phyloP scores from a whole-genome alignment of 2,113 vertebrate species.

The Talpa occidentalis region DNA sequence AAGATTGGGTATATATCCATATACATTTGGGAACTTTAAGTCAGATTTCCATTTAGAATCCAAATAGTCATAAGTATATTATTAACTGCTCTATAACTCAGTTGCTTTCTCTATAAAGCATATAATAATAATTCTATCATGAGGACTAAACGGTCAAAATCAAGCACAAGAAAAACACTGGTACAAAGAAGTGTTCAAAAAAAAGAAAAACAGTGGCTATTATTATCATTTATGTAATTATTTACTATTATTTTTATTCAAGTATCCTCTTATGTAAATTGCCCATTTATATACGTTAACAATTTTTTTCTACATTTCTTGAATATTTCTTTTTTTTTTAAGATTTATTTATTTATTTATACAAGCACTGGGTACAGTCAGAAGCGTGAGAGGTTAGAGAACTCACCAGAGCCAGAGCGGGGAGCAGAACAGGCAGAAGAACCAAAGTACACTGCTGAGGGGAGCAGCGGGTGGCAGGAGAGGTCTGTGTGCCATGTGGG shows the following conservation, averaged over 20 bases:
- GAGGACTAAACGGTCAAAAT: not conserved
- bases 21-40: not conserved
- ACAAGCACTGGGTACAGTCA: no score
- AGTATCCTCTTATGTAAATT: not conserved
- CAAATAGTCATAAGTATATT: not conserved
- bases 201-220: not conserved
- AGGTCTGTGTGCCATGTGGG: no score
- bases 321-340: not conserved
- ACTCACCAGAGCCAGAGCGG: no score
- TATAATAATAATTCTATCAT: not conserved
- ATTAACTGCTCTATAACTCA: not conserved
- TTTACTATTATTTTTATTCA: not conserved
- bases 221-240: not conserved
- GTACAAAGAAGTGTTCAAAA: not conserved
- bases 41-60: not conserved
- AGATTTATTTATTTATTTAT: no score
- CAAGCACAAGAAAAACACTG: not conserved
- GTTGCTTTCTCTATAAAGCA: not conserved
- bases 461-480: no score
- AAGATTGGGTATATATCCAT: not conserved
- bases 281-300: not conserved
- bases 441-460: no score
- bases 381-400: no score
- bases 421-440: no score
- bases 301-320: not conserved